phyloP scores from a whole-genome alignment of 2,113 vertebrate species.

The Blennius ocellaris region DNA sequence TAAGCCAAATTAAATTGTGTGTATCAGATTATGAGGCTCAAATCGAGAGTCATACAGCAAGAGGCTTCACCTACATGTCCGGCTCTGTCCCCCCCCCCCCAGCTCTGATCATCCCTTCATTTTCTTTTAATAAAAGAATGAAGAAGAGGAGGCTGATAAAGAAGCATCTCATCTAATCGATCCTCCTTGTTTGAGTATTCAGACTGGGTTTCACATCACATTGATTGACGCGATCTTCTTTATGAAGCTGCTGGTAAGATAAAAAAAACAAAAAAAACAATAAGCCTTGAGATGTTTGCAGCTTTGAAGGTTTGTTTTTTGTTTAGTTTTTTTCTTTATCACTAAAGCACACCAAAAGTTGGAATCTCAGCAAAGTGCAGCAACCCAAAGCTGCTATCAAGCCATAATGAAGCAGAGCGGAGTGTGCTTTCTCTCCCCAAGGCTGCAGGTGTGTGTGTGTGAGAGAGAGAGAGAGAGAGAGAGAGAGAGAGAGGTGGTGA shows the following conservation, averaged over 20 bases:
- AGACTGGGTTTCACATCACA: conserved; percentile 7
- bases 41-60: not conserved
- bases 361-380: not conserved
- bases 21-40: not conserved
- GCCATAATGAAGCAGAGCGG: conserved; percentile 28
- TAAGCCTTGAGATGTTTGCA: conserved; percentile 15
- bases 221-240: conserved; percentile 21
- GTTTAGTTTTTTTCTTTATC: not conserved
- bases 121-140: conserved; percentile 4
- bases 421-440: conserved; percentile 31
- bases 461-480: too few species aligned
- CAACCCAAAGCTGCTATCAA: conserved; percentile 25
- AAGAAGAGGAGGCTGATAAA: not conserved
- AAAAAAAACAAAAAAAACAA: conserved; percentile 40
- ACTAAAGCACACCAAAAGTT: conserved; percentile 22
- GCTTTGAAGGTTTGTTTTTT: not conserved
- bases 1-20: conserved; percentile 4
- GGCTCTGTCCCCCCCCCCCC: not conserved
- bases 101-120: conserved; percentile 18
- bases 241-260: conserved; percentile 14
- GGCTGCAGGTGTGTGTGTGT: conserved; percentile 72
- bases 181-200: conserved; percentile 29
- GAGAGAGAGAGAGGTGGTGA: too few species aligned
- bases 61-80: not conserved
- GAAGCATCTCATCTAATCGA: conserved; percentile 27